Evolutionary conservation across 2,113 vertebrate genomes (phyloP).

Genomic region (Pelvicachromis taeniatus): DNA sequence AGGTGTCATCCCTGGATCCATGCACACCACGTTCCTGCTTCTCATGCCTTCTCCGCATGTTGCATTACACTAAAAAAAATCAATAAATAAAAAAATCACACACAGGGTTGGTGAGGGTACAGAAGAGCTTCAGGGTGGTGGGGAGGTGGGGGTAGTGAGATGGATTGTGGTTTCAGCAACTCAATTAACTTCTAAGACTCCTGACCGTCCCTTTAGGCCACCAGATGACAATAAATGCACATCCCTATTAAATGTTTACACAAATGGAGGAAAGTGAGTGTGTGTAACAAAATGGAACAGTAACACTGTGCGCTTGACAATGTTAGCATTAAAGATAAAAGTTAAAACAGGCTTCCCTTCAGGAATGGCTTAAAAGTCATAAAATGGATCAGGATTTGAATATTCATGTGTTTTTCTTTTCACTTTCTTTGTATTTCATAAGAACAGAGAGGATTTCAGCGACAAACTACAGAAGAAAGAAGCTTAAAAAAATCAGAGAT

Average conservation of each 20-base stretch:
- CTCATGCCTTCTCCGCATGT: slow-evolving; percentile 75
- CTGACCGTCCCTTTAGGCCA: not conserved
- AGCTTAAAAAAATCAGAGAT: slow-evolving; percentile 25
- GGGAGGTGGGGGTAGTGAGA: not conserved
- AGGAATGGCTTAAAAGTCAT: slow-evolving; percentile 10
- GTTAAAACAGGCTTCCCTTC: not conserved
- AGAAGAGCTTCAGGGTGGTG: slow-evolving; percentile 22
- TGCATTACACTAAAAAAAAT: slow-evolving; percentile 74
- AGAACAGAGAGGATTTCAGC: not conserved
- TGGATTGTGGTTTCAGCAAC: slow-evolving; percentile 29
- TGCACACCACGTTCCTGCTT: slow-evolving; percentile 75
- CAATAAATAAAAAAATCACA: not conserved
- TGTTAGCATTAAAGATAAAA: not conserved
- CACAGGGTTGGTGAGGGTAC: not conserved
- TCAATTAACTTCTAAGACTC: not conserved
- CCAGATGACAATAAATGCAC: not conserved
- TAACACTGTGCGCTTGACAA: not conserved
- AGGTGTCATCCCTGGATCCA: slow-evolving; percentile 55
- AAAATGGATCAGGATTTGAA: not conserved
- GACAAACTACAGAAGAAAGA: not conserved
- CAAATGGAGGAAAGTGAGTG: not conserved
- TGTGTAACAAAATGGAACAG: not conserved
- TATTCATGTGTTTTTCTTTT: not conserved
- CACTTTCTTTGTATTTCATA: not conserved
- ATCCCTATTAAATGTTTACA: not conserved